Conservation (phyloP, 2,797 vertebrate genomes). For the Phylloscopus collybita region DNA sequence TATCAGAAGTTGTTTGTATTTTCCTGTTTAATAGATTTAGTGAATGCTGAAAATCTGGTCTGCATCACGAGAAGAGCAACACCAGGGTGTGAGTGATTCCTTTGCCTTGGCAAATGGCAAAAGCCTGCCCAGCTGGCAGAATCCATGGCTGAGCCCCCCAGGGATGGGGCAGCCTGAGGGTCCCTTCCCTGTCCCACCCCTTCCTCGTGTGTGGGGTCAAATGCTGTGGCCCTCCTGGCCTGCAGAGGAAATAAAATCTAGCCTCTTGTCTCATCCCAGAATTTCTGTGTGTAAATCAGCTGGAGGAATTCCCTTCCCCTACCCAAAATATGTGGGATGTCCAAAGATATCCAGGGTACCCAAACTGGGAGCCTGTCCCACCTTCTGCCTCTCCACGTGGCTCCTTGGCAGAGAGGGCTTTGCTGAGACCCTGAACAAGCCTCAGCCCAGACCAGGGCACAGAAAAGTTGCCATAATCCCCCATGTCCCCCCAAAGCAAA, state of each 20-base stretch:
- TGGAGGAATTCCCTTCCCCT: neutral
- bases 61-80: fast-evolving
- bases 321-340: neutral
- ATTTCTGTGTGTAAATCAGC: neutral
- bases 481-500: neutral
- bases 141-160: fast-evolving
- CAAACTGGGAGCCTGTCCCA: neutral
- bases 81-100: neutral
- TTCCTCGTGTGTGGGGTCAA: neutral
- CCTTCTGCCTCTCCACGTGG: neutral
- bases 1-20: neutral
- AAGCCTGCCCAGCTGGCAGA: neutral
- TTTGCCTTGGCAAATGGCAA: neutral
- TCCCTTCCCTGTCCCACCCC: neutral
- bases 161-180: neutral
- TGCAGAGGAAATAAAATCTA: neutral
- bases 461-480: fast-evolving
- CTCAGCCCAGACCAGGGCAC: neutral
- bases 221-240: no score
- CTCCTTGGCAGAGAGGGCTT: neutral
- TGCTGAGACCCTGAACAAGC: neutral
- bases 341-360: fast-evolving
- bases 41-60: neutral
- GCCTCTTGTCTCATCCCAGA: neutral
- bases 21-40: neutral